A percentile compares a stretch with the other conserved stretches of the same genome.
Conservation (phyloP, 2,113 vertebrate genomes). For the Siphamia tubifer region DNA sequence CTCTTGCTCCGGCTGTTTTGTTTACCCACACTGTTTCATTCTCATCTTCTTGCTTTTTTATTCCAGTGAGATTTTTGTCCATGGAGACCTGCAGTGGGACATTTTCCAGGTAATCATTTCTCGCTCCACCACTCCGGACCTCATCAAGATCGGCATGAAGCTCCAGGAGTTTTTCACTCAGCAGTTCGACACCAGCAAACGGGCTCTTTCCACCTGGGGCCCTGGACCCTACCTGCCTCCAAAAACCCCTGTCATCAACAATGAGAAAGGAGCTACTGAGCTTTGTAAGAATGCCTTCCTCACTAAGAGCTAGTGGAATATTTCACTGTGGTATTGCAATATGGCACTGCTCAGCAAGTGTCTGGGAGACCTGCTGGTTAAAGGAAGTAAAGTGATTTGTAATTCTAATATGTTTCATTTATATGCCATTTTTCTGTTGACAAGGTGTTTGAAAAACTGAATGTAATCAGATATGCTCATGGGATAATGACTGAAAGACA, state of each 20-base stretch:
- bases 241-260: slow-evolving; percentile 85
- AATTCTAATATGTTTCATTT: slow-evolving; percentile 43
- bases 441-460: slow-evolving; percentile 4
- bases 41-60: neutral
- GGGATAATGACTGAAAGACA: slow-evolving; percentile 3
- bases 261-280: slow-evolving; percentile 88
- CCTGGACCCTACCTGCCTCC: slow-evolving; percentile 94
- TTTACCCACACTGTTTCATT: neutral
- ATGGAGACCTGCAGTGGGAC: slow-evolving; percentile 98
- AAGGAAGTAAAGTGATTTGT: slow-evolving; percentile 36
- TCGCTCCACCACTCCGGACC: slow-evolving; percentile 95
- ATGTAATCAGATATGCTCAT: slow-evolving; percentile 18
- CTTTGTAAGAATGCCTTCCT: slow-evolving; percentile 82
- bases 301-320: neutral
- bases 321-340: neutral
- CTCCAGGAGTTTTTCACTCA: slow-evolving; percentile 99
- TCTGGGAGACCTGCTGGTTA: neutral
- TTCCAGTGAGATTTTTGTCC: slow-evolving; percentile 93
- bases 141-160: slow-evolving; percentile 99
- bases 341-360: neutral
- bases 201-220: slow-evolving; percentile 96
- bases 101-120: slow-evolving; percentile 99
- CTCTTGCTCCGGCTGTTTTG: neutral
- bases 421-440: slow-evolving; percentile 6
- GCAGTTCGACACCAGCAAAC: slow-evolving; percentile 98